Base-by-base conservation (phyloP, 2,113 vertebrate species). In the Oncorhynchus keta region DNA sequence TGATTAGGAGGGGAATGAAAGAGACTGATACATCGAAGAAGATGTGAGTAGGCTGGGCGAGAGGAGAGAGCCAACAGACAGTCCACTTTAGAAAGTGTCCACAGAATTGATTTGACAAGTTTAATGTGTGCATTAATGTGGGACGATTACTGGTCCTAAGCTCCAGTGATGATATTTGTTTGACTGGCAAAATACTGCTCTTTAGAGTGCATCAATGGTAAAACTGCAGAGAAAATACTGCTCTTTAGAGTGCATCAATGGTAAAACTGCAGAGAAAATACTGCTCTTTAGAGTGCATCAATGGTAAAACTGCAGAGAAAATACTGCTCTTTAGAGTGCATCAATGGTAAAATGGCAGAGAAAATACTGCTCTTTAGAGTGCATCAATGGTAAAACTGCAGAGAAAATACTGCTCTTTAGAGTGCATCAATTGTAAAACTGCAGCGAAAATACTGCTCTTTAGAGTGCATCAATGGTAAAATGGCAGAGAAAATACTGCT, bases 101-200 rank as follows among this genome's bases (percentile, higher is more conserved):
- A 83, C 93, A 92, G 95, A 95, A 95, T 95, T 96, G 95, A 96
- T 96, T 95, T 95, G 96, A 96, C 94, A 95, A 95, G 95, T 96
- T 95, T 96, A 97, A 96, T 95, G 95, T 45, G 90, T 94, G 93
- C 95, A 95, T 95, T 95, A 95, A 94, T 95, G 94, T 93, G 94
- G 92, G 93, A 93, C 95, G 95, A 96, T 97, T 97, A 97, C 95
- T 94, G 95, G 93, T 95, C 92, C 94, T 95, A 95, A 96, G 95
- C 95, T 94, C 94, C 95, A 96, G 93, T 96, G 95, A 95, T 95
- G 95, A 95, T 96, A 96, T 95, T 97, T 97, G 95, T 96, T 97
- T 93, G 88, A 94, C 95, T 95, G 94, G 94, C 95, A 96, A 96
- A 96, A 96, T 95, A 95, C 94, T 90, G 93, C 94, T 96, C 94